Evolutionary conservation across 2,888 invertebrate genomes (phyloP), one percentile per base, ranked within the genome.

Genomic region (Oligia fasciuncula): DNA sequence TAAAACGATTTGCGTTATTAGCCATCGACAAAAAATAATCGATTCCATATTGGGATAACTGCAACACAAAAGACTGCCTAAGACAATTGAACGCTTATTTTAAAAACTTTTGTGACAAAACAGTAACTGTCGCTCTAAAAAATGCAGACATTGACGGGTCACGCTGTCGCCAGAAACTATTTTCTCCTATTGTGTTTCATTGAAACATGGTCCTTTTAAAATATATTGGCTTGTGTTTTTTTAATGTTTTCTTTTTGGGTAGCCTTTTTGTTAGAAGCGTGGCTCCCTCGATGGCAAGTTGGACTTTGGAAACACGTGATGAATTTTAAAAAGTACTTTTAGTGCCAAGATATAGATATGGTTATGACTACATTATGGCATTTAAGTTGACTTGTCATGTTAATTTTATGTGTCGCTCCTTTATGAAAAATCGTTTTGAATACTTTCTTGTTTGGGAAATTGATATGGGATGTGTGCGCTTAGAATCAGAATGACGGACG

Each of bases 281-380:
- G 94, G 94, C 93, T 95, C 93, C 91, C 91, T 94, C 92, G 91
- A 93, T 91, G 93, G 92, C 87, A 92, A 92, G 87, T 90, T 89
- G 85, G 91, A 89, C 91, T 93, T 92, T 90, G 86, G 88, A 88
- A 89, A 94, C 95, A 94, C 88, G 95, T 94, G 95, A 95, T 95
- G 96, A 96, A 96, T 96, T 96, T 95, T 94, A 96, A 96, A 94
- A 94, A 93, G 94, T 93, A 85, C 90, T 85, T 91, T 93, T 91
- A 91, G 92, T 92, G 89, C 90, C 90, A 91, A 93, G 93, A 90
- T 93, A 91, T 92, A 93, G 92, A 91, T 94, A 94, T 92, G 92
- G 93, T 92, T 94, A 94, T 94, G 93, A 91, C 93, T 94, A 93
- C 93, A 94, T 94, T 92, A 93, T 86, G 89, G 89, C 88, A 90